Base-by-base conservation (phyloP, 1,140 invertebrate genomes). In the Megalonaias nervosa region DNA sequence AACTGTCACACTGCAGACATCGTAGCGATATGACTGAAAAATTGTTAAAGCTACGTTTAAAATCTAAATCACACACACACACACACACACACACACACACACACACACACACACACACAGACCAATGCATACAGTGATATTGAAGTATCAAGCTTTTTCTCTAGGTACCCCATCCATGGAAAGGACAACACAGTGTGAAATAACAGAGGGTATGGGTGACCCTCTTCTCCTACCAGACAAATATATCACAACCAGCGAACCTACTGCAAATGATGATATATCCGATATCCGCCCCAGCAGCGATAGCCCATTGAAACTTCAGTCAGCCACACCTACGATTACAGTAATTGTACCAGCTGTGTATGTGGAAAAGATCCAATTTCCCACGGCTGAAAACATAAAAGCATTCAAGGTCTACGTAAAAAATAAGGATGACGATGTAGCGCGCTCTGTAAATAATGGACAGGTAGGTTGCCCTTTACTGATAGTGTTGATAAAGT, bases 231-330 rank as follows among this genome's bases (percentile, higher is more conserved):
- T 77, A 55, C 75, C 75, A 17, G 59, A 69, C 11, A 65, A 77
- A 14, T 69, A 64, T 67, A 67, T 77, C 26, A 71, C 72, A 23
- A 77, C 75, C 23, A 64, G 72, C 58, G 75, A 77, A 57, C 64
- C 60, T 12, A 58, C 21, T 14, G 75, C 75, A 60, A 71, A 66
- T 62, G 14, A 31, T 26, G 72, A 77, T 56, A 77, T 77, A 13
- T 69, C 71, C 58, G 67, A 77, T 38, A 67, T 77, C 14, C 68
- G 75, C 31, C 70, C 69, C 9, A 38, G 64, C n/a, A 77, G 75
- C 31, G 26, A 60, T n/a, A 59, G 61, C 4, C 75, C 75, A 48
- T 55, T 77, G 14, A 56, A 21, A 17, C 58, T 77, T 17, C 58
- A 58, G 61, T 71, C 71, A 65, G 62, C 66, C 66, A 70, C 71